These are phyloP conservation scores for Holothuria scabra DNA, from an alignment of 53 echinoderm and acorn worm genomes.

Conservation along the genomic window DNA sequence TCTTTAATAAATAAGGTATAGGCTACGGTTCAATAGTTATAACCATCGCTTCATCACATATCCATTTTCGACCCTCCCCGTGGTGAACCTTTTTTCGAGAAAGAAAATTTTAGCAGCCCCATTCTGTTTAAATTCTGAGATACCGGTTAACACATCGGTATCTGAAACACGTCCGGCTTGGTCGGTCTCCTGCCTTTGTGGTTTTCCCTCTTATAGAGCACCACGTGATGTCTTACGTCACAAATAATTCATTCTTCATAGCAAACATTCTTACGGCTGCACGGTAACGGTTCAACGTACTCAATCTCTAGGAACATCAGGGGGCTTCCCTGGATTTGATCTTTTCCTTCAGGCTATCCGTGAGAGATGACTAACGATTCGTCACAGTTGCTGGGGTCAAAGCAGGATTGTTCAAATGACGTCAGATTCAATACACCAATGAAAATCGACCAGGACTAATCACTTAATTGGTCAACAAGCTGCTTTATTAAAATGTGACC, in stretches of 20 bases:
- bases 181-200: slow-evolving; percentile 35
- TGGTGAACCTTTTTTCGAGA: too few relatives aligned
- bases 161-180: slow-evolving; percentile 13
- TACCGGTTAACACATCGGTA: slow-evolving; percentile 6
- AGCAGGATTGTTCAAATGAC: not conserved
- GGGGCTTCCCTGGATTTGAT: not conserved
- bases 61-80: too few relatives aligned
- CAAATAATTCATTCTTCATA: slow-evolving; percentile 34
- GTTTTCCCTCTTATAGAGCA: slow-evolving; percentile 15
- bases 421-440: not conserved
- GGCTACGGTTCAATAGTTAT: too few relatives aligned
- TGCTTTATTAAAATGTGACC: slow-evolving; percentile 1
- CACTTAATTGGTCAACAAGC: slow-evolving; percentile 22
- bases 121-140: too few relatives aligned
- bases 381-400: slow-evolving; percentile 2
- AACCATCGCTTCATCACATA: too few relatives aligned
- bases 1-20: too few relatives aligned
- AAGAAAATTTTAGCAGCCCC: too few relatives aligned
- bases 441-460: not conserved
- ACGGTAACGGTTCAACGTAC: slow-evolving; percentile 8
- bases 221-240: slow-evolving; percentile 47
- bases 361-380: slow-evolving; percentile 11
- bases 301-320: not conserved
- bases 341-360: not conserved
- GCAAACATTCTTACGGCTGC: slow-evolving; percentile 11